Conservation (phyloP, 2,888 invertebrate species). For the Thecocarcelia acutangulata region DNA sequence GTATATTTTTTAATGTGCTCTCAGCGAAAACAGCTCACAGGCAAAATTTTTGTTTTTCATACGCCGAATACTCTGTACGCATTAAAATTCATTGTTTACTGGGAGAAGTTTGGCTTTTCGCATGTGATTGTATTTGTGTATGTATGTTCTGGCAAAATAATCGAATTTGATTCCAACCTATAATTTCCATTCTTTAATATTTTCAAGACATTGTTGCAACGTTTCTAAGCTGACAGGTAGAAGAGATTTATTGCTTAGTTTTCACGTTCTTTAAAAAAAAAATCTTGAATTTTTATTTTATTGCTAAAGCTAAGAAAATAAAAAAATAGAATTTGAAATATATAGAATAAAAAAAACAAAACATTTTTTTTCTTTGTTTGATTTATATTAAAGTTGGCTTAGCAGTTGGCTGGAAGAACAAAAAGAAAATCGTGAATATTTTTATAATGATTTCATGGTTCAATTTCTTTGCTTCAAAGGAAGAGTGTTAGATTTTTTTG, state of each 20-base stretch:
- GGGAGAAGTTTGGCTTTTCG: no score
- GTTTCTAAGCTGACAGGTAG: slow-evolving; percentile 50
- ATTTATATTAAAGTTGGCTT: slow-evolving; percentile 38
- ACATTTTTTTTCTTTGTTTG: slow-evolving; percentile 9
- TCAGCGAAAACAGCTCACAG: no score
- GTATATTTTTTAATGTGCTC: no score
- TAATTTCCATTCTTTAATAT: slow-evolving; percentile 1
- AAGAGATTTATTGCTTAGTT: slow-evolving; percentile 55
- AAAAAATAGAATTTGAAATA: slow-evolving; percentile 12
- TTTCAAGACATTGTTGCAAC: slow-evolving; percentile 24
- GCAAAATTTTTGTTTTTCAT: no score
- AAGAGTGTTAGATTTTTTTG: no score
- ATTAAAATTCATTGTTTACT: no score
- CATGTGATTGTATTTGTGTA: no score
- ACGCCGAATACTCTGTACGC: no score
- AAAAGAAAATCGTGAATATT: slow-evolving; percentile 4
- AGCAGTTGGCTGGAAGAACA: background rate
- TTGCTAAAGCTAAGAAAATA: background rate
- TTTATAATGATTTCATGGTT: slow-evolving; percentile 13
- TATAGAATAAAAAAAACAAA: slow-evolving; percentile 24
- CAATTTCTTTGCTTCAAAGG: no score
- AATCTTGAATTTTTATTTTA: slow-evolving; percentile 7
- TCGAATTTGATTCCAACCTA: slow-evolving; percentile 20
- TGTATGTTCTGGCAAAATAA: background rate
- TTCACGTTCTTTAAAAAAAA: slow-evolving; percentile 43